Evolutionary conservation across 1,140 invertebrate genomes (phyloP).

Genomic region (Chionoecetes opilio): DNA sequence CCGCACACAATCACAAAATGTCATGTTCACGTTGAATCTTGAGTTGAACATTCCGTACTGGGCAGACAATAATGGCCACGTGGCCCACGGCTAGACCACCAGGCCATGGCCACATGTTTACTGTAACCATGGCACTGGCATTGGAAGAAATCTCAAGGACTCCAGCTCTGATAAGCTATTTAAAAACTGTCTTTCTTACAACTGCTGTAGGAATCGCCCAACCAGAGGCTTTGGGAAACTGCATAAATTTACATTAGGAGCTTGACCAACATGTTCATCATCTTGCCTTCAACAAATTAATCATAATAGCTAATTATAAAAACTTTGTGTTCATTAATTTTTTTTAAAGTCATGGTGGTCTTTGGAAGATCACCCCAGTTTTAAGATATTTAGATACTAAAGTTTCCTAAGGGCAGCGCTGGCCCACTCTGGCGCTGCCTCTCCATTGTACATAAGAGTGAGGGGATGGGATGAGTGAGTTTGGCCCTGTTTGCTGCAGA

Average conservation of each 20-base stretch:
- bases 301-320: slow-evolving; percentile 10
- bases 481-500: background rate
- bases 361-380: background rate
- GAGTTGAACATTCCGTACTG: slow-evolving; percentile 4
- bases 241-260: background rate
- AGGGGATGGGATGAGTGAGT: background rate
- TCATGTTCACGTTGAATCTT: background rate
- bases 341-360: background rate
- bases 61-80: background rate
- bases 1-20: background rate
- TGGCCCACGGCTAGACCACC: background rate
- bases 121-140: background rate
- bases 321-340: background rate
- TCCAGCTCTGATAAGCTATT: background rate
- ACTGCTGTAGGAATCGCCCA: background rate
- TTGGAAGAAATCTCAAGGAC: background rate
- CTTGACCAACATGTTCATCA: background rate
- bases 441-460: background rate
- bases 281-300: slow-evolving; percentile 1
- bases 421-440: background rate
- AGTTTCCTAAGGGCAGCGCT: background rate
- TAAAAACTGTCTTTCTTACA: background rate
- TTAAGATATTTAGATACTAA: slow-evolving; percentile 8
- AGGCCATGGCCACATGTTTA: background rate
- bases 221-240: background rate